Base-by-base conservation (phyloP, 2,113 vertebrate species). In the Variabilichromis moorii region DNA sequence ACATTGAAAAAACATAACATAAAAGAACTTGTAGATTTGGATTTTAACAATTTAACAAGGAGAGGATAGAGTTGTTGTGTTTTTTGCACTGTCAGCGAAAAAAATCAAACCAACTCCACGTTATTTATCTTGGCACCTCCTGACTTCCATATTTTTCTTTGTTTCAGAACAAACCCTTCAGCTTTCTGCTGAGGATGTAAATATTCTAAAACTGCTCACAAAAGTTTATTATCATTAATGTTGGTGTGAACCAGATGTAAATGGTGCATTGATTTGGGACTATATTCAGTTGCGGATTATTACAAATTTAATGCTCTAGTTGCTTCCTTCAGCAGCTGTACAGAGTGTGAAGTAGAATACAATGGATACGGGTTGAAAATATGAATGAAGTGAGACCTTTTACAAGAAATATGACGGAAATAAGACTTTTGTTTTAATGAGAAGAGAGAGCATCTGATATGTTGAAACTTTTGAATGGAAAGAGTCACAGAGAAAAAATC, bases 381-480 rank as follows among this genome's bases (percentile, higher is more conserved):
- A 45, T 28, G 14, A 73, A 4, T 71, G n/a, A 24, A 42, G n/a
- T 42, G 66, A 45, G 68, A 47, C 5, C 14, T 45, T 73, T 47
- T 45, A 73, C 14, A 45, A 47, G 21, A 73, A 28, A 45, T 28
- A 14, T 80, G 19, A 14, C 0, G 0, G 3, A 50, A 31, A 78
- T 78, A 11, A 35, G 12, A 21, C 7, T 53, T 53, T 17, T 3
- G 19, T 14, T 54, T 53, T 82, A 26, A 61, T 42, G 14, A 79
- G 14, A 82, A 6, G 45, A 40, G 26, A 19, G 26, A 16, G 1
- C 45, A 17, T 66, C 78, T n/a, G 2, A 83, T 51, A 33, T 47
- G 8, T n/a, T 35, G 28, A 86, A 42, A 3, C 37, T 78, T 33
- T 78, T 80, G 11, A 63, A 51, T 61, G 53, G n/a, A n/a, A 50